These are phyloP conservation scores for Lottia scabra DNA, from an alignment of 2,888 invertebrate species.

Conservation along the genomic window DNA sequence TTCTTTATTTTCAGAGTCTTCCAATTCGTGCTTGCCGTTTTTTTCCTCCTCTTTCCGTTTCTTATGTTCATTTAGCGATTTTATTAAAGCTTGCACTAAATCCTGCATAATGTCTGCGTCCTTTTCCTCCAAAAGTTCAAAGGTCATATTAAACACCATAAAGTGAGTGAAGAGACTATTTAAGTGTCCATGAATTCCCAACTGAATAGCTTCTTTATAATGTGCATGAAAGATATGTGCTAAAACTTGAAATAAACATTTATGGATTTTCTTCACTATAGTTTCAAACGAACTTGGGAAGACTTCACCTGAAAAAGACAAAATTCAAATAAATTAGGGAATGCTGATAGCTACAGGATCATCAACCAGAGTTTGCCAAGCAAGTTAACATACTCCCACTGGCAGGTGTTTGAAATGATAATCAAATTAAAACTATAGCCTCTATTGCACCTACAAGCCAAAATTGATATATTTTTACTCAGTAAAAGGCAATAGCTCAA, in stretches of 20 bases:
- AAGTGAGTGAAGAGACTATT: conserved; percentile 98
- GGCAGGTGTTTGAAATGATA: too few relatives aligned
- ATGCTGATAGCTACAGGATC: too few relatives aligned
- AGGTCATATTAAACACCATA: conserved; percentile 86
- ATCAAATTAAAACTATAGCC: too few relatives aligned
- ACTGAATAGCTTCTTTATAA: conserved; percentile 93
- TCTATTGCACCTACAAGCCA: too few relatives aligned
- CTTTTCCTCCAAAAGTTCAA: conserved; percentile 92
- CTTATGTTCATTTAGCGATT: conserved; percentile 55
- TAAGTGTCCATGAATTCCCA: conserved; percentile 95
- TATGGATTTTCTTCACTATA: conserved; percentile 94
- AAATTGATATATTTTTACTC: too few relatives aligned
- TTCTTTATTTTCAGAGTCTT: background rate
- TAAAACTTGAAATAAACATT: conserved; percentile 96
- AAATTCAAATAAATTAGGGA: background rate
- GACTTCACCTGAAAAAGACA: conserved; percentile 78
- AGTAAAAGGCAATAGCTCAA: too few relatives aligned
- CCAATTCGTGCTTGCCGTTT: background rate
- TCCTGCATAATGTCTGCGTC: conserved; percentile 95
- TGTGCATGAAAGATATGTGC: conserved; percentile 98
- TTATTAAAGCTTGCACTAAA: conserved; percentile 71
- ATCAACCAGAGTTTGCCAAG: too few relatives aligned
- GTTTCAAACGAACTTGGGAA: conserved; percentile 95
- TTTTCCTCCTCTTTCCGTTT: conserved; percentile 32
- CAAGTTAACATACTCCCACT: too few relatives aligned